Percentiles rank a stretch among this genome's conserved stretches.
phyloP scores from a whole-genome alignment of 2,113 vertebrate species.

The Chionis minor region DNA sequence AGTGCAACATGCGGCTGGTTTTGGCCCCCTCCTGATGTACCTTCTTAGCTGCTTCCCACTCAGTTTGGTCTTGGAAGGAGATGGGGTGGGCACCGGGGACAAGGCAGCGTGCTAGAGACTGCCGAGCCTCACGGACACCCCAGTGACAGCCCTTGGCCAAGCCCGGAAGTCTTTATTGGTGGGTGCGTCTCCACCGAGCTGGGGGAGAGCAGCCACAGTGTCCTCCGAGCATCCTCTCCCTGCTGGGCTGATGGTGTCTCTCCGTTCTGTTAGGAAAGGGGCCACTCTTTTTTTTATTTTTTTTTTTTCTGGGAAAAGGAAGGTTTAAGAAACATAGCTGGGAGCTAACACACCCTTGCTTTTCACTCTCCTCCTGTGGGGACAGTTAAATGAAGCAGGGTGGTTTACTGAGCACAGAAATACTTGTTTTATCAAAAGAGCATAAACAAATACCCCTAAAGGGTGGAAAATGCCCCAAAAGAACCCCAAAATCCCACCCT shows the following conservation, averaged over 20 bases:
- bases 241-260: fast-evolving
- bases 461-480: background rate
- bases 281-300: fast-evolving
- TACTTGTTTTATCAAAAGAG: background rate
- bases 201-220: background rate
- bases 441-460: background rate
- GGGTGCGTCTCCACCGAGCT: background rate
- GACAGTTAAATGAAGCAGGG: fast-evolving
- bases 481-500: background rate
- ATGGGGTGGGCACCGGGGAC: background rate
- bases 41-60: background rate
- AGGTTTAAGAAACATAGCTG: fast-evolving
- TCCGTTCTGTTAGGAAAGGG: background rate
- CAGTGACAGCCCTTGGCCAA: background rate
- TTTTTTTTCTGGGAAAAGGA: background rate
- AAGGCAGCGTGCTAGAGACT: background rate
- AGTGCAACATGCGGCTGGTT: too few species aligned
- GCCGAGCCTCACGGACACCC: background rate
- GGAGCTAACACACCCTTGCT: background rate
- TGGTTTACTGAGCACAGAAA: background rate
- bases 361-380: background rate
- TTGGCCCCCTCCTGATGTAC: background rate
- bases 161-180: fast-evolving
- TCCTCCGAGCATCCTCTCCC: background rate
- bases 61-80: background rate